Evolutionary conservation across 2,888 invertebrate species (phyloP).

Genomic region (Drosophila mettleri): DNA sequence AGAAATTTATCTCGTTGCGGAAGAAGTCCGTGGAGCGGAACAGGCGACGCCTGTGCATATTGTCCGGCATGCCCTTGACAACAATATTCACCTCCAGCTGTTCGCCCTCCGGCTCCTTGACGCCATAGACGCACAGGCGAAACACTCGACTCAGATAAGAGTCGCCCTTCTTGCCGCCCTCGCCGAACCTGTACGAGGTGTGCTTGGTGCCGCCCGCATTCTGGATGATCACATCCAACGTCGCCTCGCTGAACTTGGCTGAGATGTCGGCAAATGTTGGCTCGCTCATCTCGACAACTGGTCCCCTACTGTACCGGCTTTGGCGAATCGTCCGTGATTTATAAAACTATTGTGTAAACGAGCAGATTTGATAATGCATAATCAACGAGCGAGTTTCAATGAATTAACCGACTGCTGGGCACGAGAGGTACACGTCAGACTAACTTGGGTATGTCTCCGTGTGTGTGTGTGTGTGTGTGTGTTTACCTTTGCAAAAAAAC

Average conservation of each 20-base stretch:
- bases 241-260: constrained; percentile 84
- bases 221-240: constrained; percentile 84
- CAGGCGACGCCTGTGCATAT: constrained; percentile 87
- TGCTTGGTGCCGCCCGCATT: constrained; percentile 83
- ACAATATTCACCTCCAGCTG: constrained; percentile 86
- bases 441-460: too few species aligned
- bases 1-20: constrained; percentile 89
- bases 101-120: constrained; percentile 57
- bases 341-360: constrained; percentile 25
- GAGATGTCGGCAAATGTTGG: constrained; percentile 82
- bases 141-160: constrained; percentile 89
- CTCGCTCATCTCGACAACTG: constrained; percentile 57
- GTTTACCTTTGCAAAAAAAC: background rate
- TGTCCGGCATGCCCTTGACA: constrained; percentile 89
- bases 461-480: background rate
- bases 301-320: constrained; percentile 13
- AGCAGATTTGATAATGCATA: background rate
- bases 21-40: constrained; percentile 89
- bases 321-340: constrained; percentile 14
- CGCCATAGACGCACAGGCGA: constrained; percentile 86
- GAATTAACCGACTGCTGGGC: background rate
- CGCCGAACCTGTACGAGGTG: constrained; percentile 84
- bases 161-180: constrained; percentile 88
- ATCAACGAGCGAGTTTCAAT: constrained; percentile 7
- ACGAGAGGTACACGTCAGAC: constrained; percentile 56